phyloP scores from a whole-genome alignment of 2,797 vertebrate species.

The Coilia nasus region DNA sequence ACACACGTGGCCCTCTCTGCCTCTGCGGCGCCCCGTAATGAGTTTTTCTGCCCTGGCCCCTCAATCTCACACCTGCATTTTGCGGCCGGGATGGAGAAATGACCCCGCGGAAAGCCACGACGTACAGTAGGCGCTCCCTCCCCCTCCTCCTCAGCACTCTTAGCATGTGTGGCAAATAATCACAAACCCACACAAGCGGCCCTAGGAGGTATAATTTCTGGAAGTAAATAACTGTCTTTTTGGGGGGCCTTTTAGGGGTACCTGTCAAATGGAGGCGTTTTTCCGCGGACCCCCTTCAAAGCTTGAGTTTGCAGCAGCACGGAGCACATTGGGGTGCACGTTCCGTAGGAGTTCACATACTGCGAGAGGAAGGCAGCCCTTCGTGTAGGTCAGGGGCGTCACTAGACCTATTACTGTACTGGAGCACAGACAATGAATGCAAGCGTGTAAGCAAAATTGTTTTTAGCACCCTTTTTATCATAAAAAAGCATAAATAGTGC shows the following conservation, averaged over 20 bases:
- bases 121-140: conserved; percentile 4
- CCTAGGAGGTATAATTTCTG: conserved; percentile 22
- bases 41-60: conserved; percentile 35
- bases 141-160: too few relatives aligned
- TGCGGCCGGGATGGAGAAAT: conserved; percentile 36
- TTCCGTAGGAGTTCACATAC: background rate
- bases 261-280: background rate
- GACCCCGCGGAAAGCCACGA: conserved; percentile 32
- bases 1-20: background rate
- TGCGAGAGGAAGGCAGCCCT: background rate
- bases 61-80: conserved; percentile 22
- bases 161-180: conserved; percentile 29
- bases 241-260: background rate
- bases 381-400: too few relatives aligned
- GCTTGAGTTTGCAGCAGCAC: background rate
- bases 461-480: too few relatives aligned
- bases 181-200: background rate
- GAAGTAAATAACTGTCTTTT: conserved; percentile 21
- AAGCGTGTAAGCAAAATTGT: too few relatives aligned
- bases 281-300: conserved; percentile 24
- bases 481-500: too few relatives aligned
- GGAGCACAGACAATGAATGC: too few relatives aligned
- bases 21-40: conserved; percentile 29
- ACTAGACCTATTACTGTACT: too few relatives aligned
- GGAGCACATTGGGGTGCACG: background rate